A percentile compares a stretch with the other conserved stretches of the same genome.
These are phyloP conservation scores for Perithous albicinctus DNA, from an alignment of 2,888 invertebrate species.

Conservation along the genomic window DNA sequence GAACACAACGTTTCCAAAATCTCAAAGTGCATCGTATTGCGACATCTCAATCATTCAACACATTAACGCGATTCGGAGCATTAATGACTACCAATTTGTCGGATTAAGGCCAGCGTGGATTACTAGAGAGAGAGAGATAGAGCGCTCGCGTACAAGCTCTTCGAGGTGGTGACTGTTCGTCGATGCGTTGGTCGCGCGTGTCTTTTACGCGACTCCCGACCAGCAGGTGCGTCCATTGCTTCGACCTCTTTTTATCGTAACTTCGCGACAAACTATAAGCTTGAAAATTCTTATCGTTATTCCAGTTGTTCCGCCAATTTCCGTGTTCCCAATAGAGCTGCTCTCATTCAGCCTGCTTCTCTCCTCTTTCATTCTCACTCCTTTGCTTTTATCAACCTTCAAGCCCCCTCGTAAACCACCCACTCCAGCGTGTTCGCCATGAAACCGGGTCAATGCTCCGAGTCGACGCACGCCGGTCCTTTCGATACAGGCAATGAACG, in stretches of 20 bases:
- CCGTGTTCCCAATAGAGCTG: conserved; percentile 29
- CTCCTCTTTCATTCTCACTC: conserved; percentile 22
- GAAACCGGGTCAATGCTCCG: conserved; percentile 48
- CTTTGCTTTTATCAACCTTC: conserved; percentile 30
- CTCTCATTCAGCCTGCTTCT: conserved; percentile 28
- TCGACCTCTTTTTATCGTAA: conserved; percentile 30
- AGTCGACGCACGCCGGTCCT: conserved; percentile 14
- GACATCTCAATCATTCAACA: conserved; percentile 70
- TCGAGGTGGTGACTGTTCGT: conserved; percentile 26
- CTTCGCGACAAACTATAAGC: not conserved
- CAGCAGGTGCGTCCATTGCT: not conserved
- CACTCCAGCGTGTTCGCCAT: conserved; percentile 9
- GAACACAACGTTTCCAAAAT: not conserved
- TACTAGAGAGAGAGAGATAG: conserved; percentile 9
- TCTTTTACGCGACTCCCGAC: conserved; percentile 23
- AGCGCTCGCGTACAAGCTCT: not conserved
- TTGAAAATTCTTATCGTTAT: conserved; percentile 16
- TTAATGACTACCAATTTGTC: conserved; percentile 50
- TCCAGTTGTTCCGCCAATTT: conserved; percentile 14
- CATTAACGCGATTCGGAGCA: conserved; percentile 52
- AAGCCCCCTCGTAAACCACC: conserved; percentile 13
- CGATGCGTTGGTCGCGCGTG: conserved; percentile 25
- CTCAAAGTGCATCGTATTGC: not conserved
- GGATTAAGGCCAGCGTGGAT: conserved; percentile 61
- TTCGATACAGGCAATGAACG: not conserved